Evolutionary conservation across 1,140 invertebrate genomes (phyloP).

Genomic region (Venturia canescens): DNA sequence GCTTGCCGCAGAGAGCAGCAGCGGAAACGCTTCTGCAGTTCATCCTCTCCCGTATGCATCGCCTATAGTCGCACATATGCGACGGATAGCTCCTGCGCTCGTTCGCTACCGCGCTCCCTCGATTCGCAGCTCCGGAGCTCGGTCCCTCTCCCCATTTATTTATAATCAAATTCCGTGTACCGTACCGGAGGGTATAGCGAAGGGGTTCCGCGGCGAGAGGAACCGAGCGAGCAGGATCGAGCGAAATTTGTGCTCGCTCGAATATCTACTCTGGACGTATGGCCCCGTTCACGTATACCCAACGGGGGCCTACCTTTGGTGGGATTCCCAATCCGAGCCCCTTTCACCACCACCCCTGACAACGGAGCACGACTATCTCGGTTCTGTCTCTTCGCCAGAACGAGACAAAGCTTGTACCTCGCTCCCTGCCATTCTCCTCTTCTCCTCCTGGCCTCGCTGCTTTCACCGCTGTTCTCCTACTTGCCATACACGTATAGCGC

Average conservation of each 20-base stretch:
- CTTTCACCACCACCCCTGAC: conserved; percentile 3
- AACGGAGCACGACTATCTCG: conserved; percentile 18
- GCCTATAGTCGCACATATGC: conserved; percentile 55
- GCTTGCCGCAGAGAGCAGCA: conserved; percentile 12
- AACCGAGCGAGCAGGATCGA: conserved; percentile 57
- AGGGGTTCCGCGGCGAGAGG: conserved; percentile 60
- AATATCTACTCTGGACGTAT: conserved; percentile 71
- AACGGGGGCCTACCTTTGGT: conserved; percentile 38
- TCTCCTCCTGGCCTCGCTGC: conserved; percentile 16
- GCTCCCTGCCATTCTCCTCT: conserved; percentile 37
- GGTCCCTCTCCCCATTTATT: conserved; percentile 72
- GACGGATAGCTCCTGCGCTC: conserved; percentile 45
- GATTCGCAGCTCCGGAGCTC: conserved; percentile 61
- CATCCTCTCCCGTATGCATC: conserved; percentile 37
- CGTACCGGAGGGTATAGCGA: conserved; percentile 58
- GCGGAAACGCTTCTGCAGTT: conserved; percentile 25
- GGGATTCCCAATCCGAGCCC: conserved; percentile 39
- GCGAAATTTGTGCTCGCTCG: conserved; percentile 60
- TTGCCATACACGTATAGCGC: conserved; percentile 24
- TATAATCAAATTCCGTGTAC: conserved; percentile 77
- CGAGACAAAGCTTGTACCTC: conserved; percentile 8
- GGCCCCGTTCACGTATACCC: conserved; percentile 56
- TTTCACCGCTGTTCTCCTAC: not conserved
- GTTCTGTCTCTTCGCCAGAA: conserved; percentile 9
- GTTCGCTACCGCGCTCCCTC: conserved; percentile 22